Percentiles rank a stretch among this genome's conserved stretches.
Evolutionary conservation across 2,113 vertebrate species (phyloP).

Genomic region (Alexandromys fortis): DNA sequence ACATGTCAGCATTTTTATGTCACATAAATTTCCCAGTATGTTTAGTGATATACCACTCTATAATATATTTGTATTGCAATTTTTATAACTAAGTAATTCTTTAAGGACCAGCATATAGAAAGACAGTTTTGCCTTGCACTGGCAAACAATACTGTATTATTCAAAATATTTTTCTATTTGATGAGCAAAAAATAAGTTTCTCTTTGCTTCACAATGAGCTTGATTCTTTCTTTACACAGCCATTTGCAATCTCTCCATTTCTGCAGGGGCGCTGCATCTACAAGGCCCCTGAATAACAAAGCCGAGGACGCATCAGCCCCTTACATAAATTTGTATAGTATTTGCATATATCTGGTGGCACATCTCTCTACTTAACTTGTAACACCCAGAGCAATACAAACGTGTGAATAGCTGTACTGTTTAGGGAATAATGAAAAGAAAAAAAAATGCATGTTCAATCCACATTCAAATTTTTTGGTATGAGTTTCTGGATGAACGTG

Average conservation of each 20-base stretch:
- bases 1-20: conserved; percentile 28
- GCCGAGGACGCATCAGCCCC: neutral
- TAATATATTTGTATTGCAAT: neutral
- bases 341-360: neutral
- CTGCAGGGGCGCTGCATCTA: neutral
- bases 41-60: conserved; percentile 30
- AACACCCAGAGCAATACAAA: neutral
- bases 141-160: conserved; percentile 1
- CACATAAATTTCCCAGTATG: conserved; percentile 46
- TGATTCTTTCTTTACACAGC: neutral
- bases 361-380: neutral
- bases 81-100: conserved; percentile 36
- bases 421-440: neutral
- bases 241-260: neutral
- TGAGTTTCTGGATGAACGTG: neutral
- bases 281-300: neutral
- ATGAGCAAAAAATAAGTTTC: conserved; percentile 47
- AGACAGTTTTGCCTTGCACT: neutral
- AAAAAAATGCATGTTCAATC: neutral
- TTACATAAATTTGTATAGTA: neutral
- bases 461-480: neutral
- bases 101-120: neutral
- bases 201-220: conserved; percentile 36
- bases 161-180: conserved; percentile 41
- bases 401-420: neutral